phyloP scores from a whole-genome alignment of 2,797 vertebrate genomes.

The Melanogrammus aeglefinus region DNA sequence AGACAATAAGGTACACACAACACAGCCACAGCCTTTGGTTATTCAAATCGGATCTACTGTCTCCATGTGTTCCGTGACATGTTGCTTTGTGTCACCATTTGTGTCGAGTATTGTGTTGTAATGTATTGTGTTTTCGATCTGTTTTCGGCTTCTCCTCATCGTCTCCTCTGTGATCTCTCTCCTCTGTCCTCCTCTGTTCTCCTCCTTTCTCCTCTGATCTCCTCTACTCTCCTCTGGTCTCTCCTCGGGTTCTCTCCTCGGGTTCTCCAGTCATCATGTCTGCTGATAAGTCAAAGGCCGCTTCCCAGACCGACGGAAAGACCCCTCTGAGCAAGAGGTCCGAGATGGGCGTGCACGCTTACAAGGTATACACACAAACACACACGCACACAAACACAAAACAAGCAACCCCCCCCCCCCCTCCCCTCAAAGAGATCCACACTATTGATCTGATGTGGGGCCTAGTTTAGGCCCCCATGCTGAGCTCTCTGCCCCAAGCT shows the following conservation, averaged over 20 bases:
- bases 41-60: not conserved
- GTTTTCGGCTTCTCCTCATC: not conserved
- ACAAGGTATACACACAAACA: conserved; percentile 57
- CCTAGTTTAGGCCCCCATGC: not conserved
- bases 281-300: conserved; percentile 71
- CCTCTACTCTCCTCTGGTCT: not conserved
- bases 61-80: not conserved
- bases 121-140: too few species aligned
- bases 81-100: not conserved
- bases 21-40: not conserved
- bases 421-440: too few species aligned
- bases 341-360: conserved; percentile 62
- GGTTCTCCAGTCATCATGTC: conserved; percentile 67
- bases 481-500: not conserved
- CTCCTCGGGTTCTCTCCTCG: too few species aligned
- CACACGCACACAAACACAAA: conserved; percentile 16
- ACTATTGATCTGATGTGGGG: not conserved
- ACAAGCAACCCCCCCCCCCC: too few species aligned
- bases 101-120: too few species aligned
- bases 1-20: not conserved
- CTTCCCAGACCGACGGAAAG: conserved; percentile 73
- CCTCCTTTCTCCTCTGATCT: not conserved
- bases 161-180: not conserved
- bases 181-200: conserved; percentile 3
- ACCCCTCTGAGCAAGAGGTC: conserved; percentile 63